Conservation (phyloP, 2,797 vertebrate species). For the Phyllotis vaccarum region DNA sequence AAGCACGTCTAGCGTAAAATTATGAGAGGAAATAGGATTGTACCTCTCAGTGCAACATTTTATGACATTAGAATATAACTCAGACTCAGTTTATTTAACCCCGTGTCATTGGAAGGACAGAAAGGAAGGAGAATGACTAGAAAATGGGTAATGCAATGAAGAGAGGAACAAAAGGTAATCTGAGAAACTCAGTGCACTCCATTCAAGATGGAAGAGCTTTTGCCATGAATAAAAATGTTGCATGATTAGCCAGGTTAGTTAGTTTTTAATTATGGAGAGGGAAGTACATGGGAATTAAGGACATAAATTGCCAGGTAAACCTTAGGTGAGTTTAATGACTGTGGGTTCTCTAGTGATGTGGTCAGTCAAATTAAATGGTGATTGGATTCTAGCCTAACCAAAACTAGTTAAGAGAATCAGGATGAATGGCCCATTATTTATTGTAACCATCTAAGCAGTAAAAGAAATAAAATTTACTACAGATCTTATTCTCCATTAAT, state of each 20-base stretch:
- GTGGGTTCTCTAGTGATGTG: background rate
- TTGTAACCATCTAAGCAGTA: background rate
- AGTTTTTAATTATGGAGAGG: background rate
- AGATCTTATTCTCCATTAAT: background rate
- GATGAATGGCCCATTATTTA: background rate
- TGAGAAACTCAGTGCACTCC: background rate
- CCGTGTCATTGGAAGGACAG: background rate
- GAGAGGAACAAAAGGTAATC: background rate
- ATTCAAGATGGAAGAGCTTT: background rate
- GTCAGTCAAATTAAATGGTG: background rate
- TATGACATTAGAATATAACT: background rate
- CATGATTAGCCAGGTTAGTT: background rate
- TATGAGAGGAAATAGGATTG: background rate
- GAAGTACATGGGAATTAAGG: no score
- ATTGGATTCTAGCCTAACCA: background rate
- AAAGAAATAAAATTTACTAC: background rate
- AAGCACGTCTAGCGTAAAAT: background rate
- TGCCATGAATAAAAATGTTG: background rate
- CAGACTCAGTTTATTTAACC: background rate
- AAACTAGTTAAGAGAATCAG: background rate
- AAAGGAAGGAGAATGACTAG: background rate
- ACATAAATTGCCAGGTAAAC: background rate
- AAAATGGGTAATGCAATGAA: no score
- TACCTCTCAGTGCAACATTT: background rate
- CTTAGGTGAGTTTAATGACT: background rate